Percentiles rank a stretch among this genome's conserved stretches.
Evolutionary conservation across 2,888 invertebrate species (phyloP).

Genomic region (Drosophila pseudotalamancana): DNA sequence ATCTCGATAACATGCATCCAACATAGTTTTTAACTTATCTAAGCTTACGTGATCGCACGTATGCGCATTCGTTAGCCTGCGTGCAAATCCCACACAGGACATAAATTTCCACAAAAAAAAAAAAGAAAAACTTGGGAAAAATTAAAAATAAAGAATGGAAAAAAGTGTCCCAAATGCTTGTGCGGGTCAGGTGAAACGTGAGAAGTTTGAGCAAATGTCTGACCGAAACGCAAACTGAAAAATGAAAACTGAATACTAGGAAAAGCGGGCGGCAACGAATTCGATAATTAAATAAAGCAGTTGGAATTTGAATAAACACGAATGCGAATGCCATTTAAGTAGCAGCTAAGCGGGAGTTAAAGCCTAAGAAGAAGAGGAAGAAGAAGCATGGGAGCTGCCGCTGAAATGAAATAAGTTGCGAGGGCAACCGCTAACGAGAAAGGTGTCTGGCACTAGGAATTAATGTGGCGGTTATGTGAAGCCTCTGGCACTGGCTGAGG

Average conservation of each 20-base stretch:
- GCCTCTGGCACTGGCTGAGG: constrained; percentile 35
- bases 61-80: constrained; percentile 73
- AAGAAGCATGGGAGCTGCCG: constrained; percentile 9
- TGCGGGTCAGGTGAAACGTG: constrained; percentile 59
- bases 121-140: constrained; percentile 16
- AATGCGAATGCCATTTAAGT: constrained; percentile 52
- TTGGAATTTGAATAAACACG: constrained; percentile 57
- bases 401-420: constrained; percentile 76
- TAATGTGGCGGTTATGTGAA: constrained; percentile 75
- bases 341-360: constrained; percentile 11
- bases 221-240: not conserved
- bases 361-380: too few species aligned
- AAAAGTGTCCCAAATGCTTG: constrained; percentile 8
- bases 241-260: constrained; percentile 54
- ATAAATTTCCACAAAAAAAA: constrained; percentile 63
- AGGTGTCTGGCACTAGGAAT: constrained; percentile 80
- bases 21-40: constrained; percentile 58
- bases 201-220: constrained; percentile 52
- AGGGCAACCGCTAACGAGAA: constrained; percentile 75
- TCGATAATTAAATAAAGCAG: constrained; percentile 73
- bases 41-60: constrained; percentile 72
- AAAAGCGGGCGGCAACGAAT: constrained; percentile 52
- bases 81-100: constrained; percentile 66
- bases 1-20: constrained; percentile 40
- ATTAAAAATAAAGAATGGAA: constrained; percentile 15